A percentile compares a stretch with the other conserved stretches of the same genome.
Evolutionary conservation across 2,797 vertebrate genomes (phyloP).

Genomic region (Merluccius polli): DNA sequence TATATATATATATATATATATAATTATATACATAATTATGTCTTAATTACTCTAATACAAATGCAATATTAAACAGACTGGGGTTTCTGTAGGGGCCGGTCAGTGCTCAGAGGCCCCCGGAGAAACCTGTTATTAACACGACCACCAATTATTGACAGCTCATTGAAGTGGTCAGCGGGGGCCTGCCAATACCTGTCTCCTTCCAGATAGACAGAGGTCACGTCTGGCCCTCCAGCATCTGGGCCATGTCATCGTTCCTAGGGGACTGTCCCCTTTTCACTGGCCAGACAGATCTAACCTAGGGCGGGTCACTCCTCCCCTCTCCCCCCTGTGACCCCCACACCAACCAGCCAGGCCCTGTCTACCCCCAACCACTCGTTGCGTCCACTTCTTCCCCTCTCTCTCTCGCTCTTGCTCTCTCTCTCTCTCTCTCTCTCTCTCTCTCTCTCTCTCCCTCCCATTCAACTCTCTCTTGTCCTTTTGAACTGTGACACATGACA

Average conservation of each 20-base stretch:
- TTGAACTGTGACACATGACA: slow-evolving; percentile 13
- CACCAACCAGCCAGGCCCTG: slow-evolving; percentile 2
- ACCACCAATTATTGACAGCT: slow-evolving; percentile 65
- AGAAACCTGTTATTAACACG: slow-evolving; percentile 64
- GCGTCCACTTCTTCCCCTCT: background rate
- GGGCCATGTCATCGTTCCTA: slow-evolving; percentile 38
- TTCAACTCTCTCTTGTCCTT: slow-evolving; percentile 30
- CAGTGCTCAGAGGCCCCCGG: slow-evolving; percentile 39
- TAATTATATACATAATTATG: background rate
- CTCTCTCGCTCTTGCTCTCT: slow-evolving; percentile 2
- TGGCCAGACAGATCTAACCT: slow-evolving; percentile 16
- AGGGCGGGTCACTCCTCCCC: background rate
- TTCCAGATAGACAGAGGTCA: slow-evolving; percentile 66
- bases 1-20: too few relatives aligned
- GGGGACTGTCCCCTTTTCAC: slow-evolving; percentile 55
- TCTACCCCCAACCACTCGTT: background rate
- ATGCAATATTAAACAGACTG: background rate
- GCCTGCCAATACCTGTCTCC: slow-evolving; percentile 69
- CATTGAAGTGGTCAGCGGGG: slow-evolving; percentile 55
- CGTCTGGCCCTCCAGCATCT: slow-evolving; percentile 38
- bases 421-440: background rate
- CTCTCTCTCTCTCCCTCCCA: slow-evolving; percentile 3
- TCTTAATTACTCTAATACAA: slow-evolving; percentile 6
- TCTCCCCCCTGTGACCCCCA: slow-evolving; percentile 2
- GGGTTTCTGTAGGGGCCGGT: slow-evolving; percentile 15